Conservation (phyloP, 2,888 invertebrate species). For the Bursaphelenchus okinawaensis region DNA sequence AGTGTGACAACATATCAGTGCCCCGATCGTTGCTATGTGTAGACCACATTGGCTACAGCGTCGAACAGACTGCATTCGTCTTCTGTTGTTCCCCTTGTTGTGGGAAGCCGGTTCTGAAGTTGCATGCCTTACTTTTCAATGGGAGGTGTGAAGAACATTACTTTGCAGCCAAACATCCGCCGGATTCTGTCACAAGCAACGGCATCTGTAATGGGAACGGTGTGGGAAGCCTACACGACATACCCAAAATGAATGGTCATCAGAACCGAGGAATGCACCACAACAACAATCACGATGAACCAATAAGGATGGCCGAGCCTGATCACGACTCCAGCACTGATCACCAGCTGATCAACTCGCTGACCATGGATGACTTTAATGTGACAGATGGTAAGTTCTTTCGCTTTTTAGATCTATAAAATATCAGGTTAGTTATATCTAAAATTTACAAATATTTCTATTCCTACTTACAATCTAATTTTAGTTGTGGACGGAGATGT, state of each 20-base stretch:
- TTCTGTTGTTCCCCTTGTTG: constrained; percentile 32
- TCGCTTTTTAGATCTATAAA: too few relatives aligned
- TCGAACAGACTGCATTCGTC: constrained; percentile 39
- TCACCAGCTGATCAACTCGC: constrained; percentile 6
- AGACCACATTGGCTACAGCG: constrained; percentile 36
- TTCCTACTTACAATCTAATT: not conserved
- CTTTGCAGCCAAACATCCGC: not conserved
- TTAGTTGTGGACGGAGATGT: constrained; percentile 29
- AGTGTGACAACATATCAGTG: constrained; percentile 32
- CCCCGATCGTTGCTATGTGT: constrained; percentile 39
- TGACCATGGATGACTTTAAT: constrained; percentile 16
- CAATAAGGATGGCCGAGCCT: not conserved
- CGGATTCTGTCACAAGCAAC: not conserved
- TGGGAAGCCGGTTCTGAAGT: constrained; percentile 26
- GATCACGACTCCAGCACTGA: not conserved
- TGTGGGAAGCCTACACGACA: not conserved
- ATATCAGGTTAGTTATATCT: not conserved
- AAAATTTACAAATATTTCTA: not conserved
- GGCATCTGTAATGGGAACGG: not conserved
- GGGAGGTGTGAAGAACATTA: constrained; percentile 34
- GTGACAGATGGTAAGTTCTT: constrained; percentile 16
- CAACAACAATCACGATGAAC: not conserved
- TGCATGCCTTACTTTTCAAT: constrained; percentile 28
- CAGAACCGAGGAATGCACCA: not conserved
- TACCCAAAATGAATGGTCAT: not conserved